Conservation (phyloP, 2,797 vertebrate genomes). For the Tenualosa thibaudeaui region DNA sequence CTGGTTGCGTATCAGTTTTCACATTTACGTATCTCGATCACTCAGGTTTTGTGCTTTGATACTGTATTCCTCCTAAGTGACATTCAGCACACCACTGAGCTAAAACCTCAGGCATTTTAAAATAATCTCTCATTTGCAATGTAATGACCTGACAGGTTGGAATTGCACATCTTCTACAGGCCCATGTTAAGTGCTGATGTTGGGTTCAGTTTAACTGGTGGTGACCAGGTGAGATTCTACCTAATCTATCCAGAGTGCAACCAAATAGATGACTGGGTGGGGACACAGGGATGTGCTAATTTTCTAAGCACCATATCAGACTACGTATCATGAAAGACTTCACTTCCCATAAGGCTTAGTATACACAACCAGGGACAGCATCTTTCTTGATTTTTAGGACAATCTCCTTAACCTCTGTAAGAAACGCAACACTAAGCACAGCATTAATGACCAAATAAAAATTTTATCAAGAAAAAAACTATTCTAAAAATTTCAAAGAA, state of each 20-base stretch:
- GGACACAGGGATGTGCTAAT: neutral
- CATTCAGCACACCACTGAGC: neutral
- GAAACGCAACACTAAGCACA: neutral
- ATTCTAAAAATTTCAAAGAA: neutral
- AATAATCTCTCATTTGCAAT: conserved; percentile 8
- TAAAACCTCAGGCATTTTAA: neutral
- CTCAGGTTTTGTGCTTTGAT: conserved; percentile 6
- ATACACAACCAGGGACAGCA: neutral
- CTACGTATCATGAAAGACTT: neutral
- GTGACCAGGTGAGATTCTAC: neutral
- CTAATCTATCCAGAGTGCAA: neutral
- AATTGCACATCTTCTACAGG: neutral
- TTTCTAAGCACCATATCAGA: neutral
- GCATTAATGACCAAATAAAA: neutral
- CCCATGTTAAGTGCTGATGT: conserved; percentile 12
- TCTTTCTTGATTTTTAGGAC: neutral
- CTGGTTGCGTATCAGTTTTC: neutral
- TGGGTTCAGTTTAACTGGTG: neutral
- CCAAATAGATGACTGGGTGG: neutral
- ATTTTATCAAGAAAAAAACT: neutral
- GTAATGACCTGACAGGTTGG: neutral
- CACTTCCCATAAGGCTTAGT: conserved; percentile 3
- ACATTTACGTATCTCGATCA: neutral
- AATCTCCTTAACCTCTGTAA: neutral
- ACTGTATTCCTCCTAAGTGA: neutral